These are phyloP conservation scores for Scotopteryx bipunctaria DNA, from an alignment of 2,888 invertebrate species.

Conservation along the genomic window DNA sequence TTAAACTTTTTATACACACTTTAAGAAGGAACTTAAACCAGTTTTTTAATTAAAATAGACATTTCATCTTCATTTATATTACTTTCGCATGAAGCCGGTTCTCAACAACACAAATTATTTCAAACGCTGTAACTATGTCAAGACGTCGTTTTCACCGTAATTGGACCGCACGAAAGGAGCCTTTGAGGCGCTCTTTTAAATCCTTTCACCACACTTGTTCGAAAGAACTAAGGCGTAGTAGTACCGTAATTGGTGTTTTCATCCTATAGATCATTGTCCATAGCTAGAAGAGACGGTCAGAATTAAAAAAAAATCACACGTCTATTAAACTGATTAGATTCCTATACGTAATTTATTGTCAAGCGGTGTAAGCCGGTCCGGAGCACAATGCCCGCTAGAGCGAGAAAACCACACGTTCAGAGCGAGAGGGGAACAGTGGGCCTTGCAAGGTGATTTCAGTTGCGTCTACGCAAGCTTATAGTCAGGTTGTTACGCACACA, in stretches of 20 bases:
- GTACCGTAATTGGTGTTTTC: conserved; percentile 40
- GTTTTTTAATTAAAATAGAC: background rate
- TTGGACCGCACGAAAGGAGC: no score
- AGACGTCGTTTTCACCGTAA: conserved; percentile 35
- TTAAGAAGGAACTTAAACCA: no score
- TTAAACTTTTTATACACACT: no score
- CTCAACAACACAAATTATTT: conserved; percentile 20
- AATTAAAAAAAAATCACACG: conserved; percentile 72
- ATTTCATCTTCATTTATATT: background rate
- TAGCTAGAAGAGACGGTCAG: conserved; percentile 51
- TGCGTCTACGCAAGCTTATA: conserved; percentile 78
- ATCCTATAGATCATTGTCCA: conserved; percentile 42
- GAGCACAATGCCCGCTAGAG: conserved; percentile 81
- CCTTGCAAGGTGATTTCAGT: conserved; percentile 84
- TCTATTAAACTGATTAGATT: conserved; percentile 83
- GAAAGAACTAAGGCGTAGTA: no score
- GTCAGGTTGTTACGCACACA: conserved; percentile 77
- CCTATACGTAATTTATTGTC: conserved; percentile 82
- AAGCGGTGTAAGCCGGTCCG: conserved; percentile 62
- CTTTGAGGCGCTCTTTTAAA: no score
- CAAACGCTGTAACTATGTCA: conserved; percentile 32
- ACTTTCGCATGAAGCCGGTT: conserved; percentile 21
- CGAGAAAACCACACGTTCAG: conserved; percentile 57
- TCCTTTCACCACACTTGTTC: no score
- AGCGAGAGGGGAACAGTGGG: conserved; percentile 73